Evolutionary conservation across 2,888 invertebrate genomes (phyloP), one percentile per base, ranked within the genome.

Genomic region (Caenorhabditis uteleia): DNA sequence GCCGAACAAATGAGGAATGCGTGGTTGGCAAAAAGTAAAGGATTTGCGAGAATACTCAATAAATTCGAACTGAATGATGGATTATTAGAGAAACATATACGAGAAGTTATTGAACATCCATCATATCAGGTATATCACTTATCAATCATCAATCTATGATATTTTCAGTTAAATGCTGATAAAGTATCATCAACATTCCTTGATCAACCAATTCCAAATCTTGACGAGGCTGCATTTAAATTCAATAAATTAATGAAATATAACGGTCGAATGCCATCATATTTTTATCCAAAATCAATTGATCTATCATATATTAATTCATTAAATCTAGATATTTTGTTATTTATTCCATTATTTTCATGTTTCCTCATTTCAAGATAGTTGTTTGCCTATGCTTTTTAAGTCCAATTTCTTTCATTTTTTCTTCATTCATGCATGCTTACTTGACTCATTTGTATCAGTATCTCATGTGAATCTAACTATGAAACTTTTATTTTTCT

Each of bases 1-100:
- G 65, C 59, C 1, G 65, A 65, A 25, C 65, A 65, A 42, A 59
- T 59, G 58, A 59, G 65, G 29, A 65, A 65, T 25, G 59, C 58
- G 23, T 65, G 65, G 65, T 46, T 65, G 14, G 65, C 59, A 5
- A 59, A 59, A 25, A 43, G 48, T 33, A 64, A 64, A 31, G 64
- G 31, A 23, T 55, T 65, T 23, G 59, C 59, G 2, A 36, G 49
- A 23, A 55, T 65, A 20, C 48, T 65, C n/a, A 59, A 59, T 46
- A 59, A 65, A 39, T 55, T 59, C 38, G 46, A 44, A 16, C 38
- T 65, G 0, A 51, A 55, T 10, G 59, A 59, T 16, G 10, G 14
- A 6, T 55, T 50, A 18, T 43, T 65, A 4, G 51, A 51, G n/a
- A 38, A 38, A 7, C 43, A 54, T 43, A 65, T 65, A 7, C 40